Evolutionary conservation across 1,140 invertebrate species (phyloP).

Genomic region (Microplitis mediator): DNA sequence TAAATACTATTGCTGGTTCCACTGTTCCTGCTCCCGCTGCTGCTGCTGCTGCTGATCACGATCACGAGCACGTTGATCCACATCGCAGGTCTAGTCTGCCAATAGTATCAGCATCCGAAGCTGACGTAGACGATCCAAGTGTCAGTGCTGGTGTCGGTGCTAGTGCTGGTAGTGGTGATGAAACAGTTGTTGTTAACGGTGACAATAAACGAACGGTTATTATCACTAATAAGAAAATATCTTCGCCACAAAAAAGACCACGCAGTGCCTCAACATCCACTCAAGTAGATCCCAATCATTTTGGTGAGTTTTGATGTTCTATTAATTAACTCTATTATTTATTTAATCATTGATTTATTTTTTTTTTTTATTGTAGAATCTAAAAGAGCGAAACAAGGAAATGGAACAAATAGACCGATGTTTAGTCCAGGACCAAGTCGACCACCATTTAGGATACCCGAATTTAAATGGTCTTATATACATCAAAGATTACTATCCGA

Average conservation of each 20-base stretch:
- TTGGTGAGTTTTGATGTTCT: conserved; percentile 63
- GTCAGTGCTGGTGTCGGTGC: no score
- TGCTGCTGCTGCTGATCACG: neutral
- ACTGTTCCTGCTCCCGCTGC: conserved; percentile 22
- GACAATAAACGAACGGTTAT: conserved; percentile 46
- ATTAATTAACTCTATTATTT: neutral
- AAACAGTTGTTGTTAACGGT: conserved; percentile 47
- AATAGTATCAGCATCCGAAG: conserved; percentile 54
- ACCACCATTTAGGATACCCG: conserved; percentile 97
- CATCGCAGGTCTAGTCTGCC: conserved; percentile 70
- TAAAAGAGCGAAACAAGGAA: conserved; percentile 66
- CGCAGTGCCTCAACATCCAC: conserved; percentile 78
- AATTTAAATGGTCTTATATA: conserved; percentile 99
- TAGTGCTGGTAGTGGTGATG: conserved; percentile 57
- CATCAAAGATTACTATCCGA: conserved; percentile 96
- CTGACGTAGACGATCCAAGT: no score
- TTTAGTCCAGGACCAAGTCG: conserved; percentile 94
- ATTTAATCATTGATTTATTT: neutral
- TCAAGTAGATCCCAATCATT: conserved; percentile 81
- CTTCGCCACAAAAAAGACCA: conserved; percentile 69
- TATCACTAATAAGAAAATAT: conserved; percentile 53
- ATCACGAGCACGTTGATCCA: conserved; percentile 49
- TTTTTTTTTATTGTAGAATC: conserved; percentile 48
- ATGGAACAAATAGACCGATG: conserved; percentile 75
- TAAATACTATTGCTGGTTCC: neutral